Percentiles rank a stretch among this genome's conserved stretches.
Conservation (phyloP, 2,888 invertebrate genomes). For the Chydorus sphaericus region DNA sequence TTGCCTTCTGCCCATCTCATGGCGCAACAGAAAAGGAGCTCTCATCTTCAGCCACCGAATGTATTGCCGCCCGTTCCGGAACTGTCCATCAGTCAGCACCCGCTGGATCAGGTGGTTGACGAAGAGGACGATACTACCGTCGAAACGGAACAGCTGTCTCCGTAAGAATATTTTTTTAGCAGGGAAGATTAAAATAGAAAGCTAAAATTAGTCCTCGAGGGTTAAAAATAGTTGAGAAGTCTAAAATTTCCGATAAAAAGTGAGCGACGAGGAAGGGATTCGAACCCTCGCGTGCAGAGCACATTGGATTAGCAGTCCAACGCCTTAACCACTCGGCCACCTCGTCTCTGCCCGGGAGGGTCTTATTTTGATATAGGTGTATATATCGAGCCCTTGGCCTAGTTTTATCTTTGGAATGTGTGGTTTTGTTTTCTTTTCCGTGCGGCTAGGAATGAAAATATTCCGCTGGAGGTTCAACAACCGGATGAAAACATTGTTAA, state of each 20-base stretch:
- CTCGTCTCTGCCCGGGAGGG: slow-evolving; percentile 39
- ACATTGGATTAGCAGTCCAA: slow-evolving; percentile 76
- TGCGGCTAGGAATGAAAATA: slow-evolving; percentile 4
- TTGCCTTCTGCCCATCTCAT: not conserved
- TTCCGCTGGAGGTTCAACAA: not conserved
- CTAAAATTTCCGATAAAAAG: slow-evolving; percentile 9
- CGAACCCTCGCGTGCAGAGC: slow-evolving; percentile 73
- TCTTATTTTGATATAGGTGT: no score
- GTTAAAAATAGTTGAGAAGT: no score
- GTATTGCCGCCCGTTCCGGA: not conserved
- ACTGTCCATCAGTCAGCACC: not conserved
- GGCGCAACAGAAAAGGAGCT: no score
- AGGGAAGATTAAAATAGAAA: not conserved
- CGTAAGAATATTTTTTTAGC: not conserved
- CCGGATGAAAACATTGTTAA: no score
- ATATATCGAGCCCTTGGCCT: no score
- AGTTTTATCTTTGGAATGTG: no score
- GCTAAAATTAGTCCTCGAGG: not conserved
- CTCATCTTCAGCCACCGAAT: no score
- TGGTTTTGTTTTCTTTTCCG: not conserved
- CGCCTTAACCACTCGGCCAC: slow-evolving; percentile 76
- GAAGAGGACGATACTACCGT: not conserved
- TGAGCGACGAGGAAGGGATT: slow-evolving; percentile 46
- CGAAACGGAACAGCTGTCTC: not conserved
- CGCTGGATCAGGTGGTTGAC: not conserved